These are phyloP conservation scores for Xiphophorus maculatus DNA, from an alignment of 2,113 vertebrate genomes.

Conservation along the genomic window DNA sequence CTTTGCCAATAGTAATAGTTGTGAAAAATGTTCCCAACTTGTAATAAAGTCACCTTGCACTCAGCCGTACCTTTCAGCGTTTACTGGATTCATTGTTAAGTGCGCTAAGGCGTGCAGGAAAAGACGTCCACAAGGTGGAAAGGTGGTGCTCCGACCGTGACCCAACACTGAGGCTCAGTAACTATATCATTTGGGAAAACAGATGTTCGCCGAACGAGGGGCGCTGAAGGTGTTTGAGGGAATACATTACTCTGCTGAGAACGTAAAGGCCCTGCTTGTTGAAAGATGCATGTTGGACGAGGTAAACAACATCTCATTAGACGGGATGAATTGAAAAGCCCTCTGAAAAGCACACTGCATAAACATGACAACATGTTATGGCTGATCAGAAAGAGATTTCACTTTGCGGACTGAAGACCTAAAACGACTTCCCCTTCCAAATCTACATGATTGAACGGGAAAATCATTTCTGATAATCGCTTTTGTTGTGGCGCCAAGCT, in stretches of 20 bases:
- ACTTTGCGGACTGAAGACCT: slow-evolving; percentile 39
- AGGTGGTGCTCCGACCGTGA: slow-evolving; percentile 63
- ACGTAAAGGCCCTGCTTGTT: slow-evolving; percentile 54
- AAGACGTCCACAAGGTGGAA: slow-evolving; percentile 48
- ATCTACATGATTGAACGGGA: slow-evolving; percentile 35
- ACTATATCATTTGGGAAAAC: slow-evolving; percentile 79
- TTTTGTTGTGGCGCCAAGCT: slow-evolving; percentile 68
- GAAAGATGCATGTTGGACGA: slow-evolving; percentile 68
- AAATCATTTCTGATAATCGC: slow-evolving; percentile 63
- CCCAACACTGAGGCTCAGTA: slow-evolving; percentile 63
- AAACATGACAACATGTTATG: slow-evolving; percentile 45
- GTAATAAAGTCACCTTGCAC: no score
- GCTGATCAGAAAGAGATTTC: not conserved
- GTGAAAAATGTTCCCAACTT: no score
- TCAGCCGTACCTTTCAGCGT: no score
- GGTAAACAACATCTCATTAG: slow-evolving; percentile 52
- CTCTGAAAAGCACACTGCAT: slow-evolving; percentile 41
- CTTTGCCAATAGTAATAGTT: no score
- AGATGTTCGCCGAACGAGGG: slow-evolving; percentile 71
- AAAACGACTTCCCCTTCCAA: slow-evolving; percentile 17
- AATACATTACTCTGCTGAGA: slow-evolving; percentile 74
- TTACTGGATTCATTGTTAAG: slow-evolving; percentile 1
- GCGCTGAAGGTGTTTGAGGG: slow-evolving; percentile 76
- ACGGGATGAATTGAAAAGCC: slow-evolving; percentile 35
- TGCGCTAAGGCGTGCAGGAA: slow-evolving; percentile 37